phyloP scores from a whole-genome alignment of 64 coral and sea anemone genomes.

The Astreopora myriophthalma region DNA sequence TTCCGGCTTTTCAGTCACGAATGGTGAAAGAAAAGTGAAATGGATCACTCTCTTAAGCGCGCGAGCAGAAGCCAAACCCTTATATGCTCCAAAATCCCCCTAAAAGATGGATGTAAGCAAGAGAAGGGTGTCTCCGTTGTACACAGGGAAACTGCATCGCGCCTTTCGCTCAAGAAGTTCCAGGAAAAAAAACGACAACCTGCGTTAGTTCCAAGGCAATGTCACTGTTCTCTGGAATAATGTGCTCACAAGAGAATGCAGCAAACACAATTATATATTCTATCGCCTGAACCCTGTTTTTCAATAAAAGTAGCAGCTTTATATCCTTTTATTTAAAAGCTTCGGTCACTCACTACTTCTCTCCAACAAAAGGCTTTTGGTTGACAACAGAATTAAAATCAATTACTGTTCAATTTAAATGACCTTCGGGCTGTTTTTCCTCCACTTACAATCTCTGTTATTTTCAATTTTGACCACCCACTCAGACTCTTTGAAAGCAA shows the following conservation, averaged over 20 bases:
- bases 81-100: no score
- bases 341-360: neutral
- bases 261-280: neutral
- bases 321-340: neutral
- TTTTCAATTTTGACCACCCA: neutral
- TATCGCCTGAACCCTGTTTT: neutral
- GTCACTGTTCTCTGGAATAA: neutral
- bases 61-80: no score
- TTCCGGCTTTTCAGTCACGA: no score
- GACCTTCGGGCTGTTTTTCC: neutral
- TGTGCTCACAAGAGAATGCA: neutral
- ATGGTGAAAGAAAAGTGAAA: no score
- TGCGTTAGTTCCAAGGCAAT: neutral
- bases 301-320: neutral
- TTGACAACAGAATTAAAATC: neutral
- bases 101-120: no score
- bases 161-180: no score
- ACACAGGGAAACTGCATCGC: no score
- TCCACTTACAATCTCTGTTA: neutral
- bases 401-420: neutral
- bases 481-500: neutral
- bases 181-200: no score
- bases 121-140: no score
- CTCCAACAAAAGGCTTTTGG: neutral
- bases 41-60: no score